A percentile compares a stretch with the other conserved stretches of the same genome.
phyloP scores from a whole-genome alignment of 2,888 invertebrate species.

The Prostheceraeus crozeri region DNA sequence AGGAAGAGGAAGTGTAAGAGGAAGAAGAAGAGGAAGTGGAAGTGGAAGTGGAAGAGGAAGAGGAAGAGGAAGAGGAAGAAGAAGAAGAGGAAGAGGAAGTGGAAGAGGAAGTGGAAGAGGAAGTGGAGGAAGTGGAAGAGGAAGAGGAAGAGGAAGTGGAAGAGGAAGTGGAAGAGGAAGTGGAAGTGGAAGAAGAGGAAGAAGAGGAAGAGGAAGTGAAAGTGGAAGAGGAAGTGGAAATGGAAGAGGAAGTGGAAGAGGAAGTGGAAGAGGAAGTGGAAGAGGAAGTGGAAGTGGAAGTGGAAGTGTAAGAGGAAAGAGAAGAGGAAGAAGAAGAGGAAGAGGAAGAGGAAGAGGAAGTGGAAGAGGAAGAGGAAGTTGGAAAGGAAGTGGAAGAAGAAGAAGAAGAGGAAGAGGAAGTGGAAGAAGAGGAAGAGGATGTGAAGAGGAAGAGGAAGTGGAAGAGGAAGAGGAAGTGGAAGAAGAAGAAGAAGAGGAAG shows the following conservation, averaged over 20 bases:
- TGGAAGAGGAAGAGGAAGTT: background rate
- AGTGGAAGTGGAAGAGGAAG: too few species aligned
- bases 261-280: background rate
- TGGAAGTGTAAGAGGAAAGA: background rate
- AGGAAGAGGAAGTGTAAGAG: too few species aligned
- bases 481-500: background rate
- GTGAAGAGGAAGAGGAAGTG: too few species aligned
- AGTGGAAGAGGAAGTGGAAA: too few species aligned
- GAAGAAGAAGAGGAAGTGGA: too few species aligned
- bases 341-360: background rate
- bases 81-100: constrained; percentile 21
- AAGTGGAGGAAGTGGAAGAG: background rate
- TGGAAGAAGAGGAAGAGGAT: background rate
- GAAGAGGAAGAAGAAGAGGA: background rate
- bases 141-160: background rate
- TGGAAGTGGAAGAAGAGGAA: too few species aligned
- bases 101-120: background rate
- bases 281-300: background rate
- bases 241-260: background rate
- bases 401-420: background rate
- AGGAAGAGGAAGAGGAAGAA: constrained; percentile 22
- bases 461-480: background rate
- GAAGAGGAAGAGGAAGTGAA: too few species aligned
- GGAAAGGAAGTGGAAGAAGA: background rate
- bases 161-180: background rate